Evolutionary conservation across 2,888 invertebrate genomes (phyloP).

Genomic region (Drosophila mettleri): DNA sequence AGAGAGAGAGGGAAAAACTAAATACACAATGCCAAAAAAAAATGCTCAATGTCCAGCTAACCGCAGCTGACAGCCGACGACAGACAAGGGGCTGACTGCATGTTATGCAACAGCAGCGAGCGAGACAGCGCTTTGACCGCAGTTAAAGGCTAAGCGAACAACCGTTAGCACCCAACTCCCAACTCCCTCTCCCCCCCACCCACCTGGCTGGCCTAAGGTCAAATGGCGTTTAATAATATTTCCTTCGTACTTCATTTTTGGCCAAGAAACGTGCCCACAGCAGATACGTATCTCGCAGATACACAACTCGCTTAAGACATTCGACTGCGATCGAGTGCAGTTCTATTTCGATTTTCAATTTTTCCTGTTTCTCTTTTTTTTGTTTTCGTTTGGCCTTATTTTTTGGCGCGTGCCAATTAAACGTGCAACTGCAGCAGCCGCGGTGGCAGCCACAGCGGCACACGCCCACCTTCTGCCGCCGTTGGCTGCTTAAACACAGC

Average conservation of each 20-base stretch:
- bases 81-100: conserved; percentile 24
- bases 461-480: conserved; percentile 44
- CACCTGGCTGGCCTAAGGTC: conserved; percentile 68
- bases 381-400: not conserved
- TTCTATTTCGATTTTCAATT: conserved; percentile 9
- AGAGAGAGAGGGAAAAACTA: not conserved
- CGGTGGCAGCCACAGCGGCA: conserved; percentile 13
- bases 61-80: conserved; percentile 59
- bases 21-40: conserved; percentile 12
- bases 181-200: conserved; percentile 8
- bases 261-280: conserved; percentile 27
- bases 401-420: conserved; percentile 78
- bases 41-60: conserved; percentile 17
- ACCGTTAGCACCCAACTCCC: conserved; percentile 64
- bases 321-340: conserved; percentile 43
- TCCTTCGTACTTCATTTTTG: conserved; percentile 30
- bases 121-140: conserved; percentile 50
- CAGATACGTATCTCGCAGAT: conserved; percentile 68
- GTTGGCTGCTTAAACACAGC: conserved; percentile 13
- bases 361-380: not conserved
- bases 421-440: conserved; percentile 43
- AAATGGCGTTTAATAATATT: conserved; percentile 76
- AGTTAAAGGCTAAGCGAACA: conserved; percentile 63
- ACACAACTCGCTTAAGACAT: conserved; percentile 68
- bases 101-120: conserved; percentile 35